These are phyloP conservation scores for Tuta absoluta DNA, from an alignment of 2,888 invertebrate species.

Conservation along the genomic window DNA sequence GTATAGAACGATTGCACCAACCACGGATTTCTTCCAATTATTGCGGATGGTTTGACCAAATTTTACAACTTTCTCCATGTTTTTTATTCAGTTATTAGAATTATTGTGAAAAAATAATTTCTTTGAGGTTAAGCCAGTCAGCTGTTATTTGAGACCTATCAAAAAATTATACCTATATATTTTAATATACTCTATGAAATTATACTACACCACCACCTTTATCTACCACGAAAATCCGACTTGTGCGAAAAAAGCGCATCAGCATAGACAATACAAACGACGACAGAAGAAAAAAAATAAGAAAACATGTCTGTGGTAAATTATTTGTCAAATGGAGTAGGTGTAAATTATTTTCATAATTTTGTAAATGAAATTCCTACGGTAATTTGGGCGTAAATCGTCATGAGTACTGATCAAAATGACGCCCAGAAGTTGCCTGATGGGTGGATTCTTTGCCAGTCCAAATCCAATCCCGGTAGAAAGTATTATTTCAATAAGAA, in stretches of 20 bases:
- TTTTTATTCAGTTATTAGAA: conserved; percentile 12
- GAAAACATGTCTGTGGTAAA: conserved; percentile 1
- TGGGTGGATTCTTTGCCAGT: conserved; percentile 71
- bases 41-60: conserved; percentile 85
- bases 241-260: conserved; percentile 16
- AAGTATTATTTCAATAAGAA: conserved; percentile 74
- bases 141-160: conserved; percentile 17
- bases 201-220: conserved; percentile 13
- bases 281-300: neutral
- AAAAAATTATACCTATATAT: conserved; percentile 7
- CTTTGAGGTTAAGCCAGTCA: conserved; percentile 21
- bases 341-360: conserved; percentile 23
- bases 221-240: neutral
- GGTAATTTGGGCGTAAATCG: conserved; percentile 43
- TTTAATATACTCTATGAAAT: too few relatives aligned
- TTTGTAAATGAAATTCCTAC: conserved; percentile 43
- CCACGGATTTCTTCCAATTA: conserved; percentile 94
- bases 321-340: conserved; percentile 21
- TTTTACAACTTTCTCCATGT: conserved; percentile 82
- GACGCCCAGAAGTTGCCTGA: conserved; percentile 68
- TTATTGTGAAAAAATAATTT: neutral
- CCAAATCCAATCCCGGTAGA: conserved; percentile 70
- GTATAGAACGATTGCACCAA: conserved; percentile 83
- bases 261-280: conserved; percentile 9
- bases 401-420: conserved; percentile 65